Evolutionary conservation across 2,797 vertebrate species (phyloP).

Genomic region (Melanotaenia parkinsoni): DNA sequence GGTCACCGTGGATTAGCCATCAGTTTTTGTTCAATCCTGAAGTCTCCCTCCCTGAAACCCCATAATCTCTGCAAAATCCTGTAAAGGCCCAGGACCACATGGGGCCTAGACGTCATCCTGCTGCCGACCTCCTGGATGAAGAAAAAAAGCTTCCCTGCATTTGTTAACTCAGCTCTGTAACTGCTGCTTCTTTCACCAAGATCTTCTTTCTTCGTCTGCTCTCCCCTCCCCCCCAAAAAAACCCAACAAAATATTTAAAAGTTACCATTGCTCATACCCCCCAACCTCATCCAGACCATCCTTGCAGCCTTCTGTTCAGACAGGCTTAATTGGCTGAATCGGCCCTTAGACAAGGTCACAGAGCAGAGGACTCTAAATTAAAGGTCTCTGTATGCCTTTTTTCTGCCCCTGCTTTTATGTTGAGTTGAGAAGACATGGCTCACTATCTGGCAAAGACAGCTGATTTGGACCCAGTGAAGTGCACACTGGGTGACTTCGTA

Average conservation of each 20-base stretch:
- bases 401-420: neutral
- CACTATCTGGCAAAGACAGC: too few species aligned
- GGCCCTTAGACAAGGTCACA: slow-evolving; percentile 33
- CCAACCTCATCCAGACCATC: slow-evolving; percentile 33
- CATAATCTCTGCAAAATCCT: slow-evolving; percentile 72
- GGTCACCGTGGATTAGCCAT: slow-evolving; percentile 75
- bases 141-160: neutral
- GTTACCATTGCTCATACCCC: slow-evolving; percentile 40
- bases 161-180: slow-evolving; percentile 8
- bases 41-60: slow-evolving; percentile 41
- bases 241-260: slow-evolving; percentile 34
- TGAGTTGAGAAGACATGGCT: neutral
- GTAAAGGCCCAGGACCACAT: slow-evolving; percentile 51
- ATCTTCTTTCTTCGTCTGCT: slow-evolving; percentile 32
- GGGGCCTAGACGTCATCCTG: slow-evolving; percentile 36
- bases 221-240: slow-evolving; percentile 17
- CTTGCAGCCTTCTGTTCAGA: neutral
- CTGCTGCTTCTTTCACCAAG: neutral
- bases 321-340: slow-evolving; percentile 43
- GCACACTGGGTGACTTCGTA: neutral
- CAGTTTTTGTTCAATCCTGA: slow-evolving; percentile 66
- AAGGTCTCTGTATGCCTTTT: slow-evolving; percentile 8
- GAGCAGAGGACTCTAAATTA: slow-evolving; percentile 40
- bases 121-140: slow-evolving; percentile 33
- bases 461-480: neutral